Conservation (phyloP, 1,140 invertebrate species). For the Apis laboriosa region DNA sequence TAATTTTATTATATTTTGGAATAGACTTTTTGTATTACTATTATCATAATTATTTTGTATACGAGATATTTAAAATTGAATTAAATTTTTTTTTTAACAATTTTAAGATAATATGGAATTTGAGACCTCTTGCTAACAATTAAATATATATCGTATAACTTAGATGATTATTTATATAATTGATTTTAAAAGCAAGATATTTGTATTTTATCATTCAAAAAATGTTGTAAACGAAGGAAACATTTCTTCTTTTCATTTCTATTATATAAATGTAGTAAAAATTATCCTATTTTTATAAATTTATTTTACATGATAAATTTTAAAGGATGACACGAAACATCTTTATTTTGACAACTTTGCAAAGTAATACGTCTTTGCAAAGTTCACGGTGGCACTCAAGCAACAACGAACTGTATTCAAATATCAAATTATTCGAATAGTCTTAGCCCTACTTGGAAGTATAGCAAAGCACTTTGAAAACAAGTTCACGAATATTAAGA, state of each 20-base stretch:
- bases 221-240: too few relatives aligned
- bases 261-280: too few relatives aligned
- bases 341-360: neutral
- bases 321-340: neutral
- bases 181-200: too few relatives aligned
- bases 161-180: too few relatives aligned
- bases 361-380: neutral
- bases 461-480: conserved; percentile 12
- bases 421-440: conserved; percentile 23
- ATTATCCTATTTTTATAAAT: too few relatives aligned
- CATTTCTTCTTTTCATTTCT: too few relatives aligned
- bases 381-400: neutral
- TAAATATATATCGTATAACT: too few relatives aligned
- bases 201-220: too few relatives aligned
- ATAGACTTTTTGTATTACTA: neutral
- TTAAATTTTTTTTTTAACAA: neutral
- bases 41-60: neutral
- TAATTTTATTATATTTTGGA: neutral
- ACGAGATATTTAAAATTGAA: neutral
- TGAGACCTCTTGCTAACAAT: too few relatives aligned
- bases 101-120: too few relatives aligned
- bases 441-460: neutral
- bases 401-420: neutral
- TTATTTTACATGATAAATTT: neutral
- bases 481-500: conserved; percentile 29